Percentiles rank a stretch among this genome's conserved stretches.
phyloP scores from a whole-genome alignment of 2,797 vertebrate genomes.

The Hozukius guyotensis region DNA sequence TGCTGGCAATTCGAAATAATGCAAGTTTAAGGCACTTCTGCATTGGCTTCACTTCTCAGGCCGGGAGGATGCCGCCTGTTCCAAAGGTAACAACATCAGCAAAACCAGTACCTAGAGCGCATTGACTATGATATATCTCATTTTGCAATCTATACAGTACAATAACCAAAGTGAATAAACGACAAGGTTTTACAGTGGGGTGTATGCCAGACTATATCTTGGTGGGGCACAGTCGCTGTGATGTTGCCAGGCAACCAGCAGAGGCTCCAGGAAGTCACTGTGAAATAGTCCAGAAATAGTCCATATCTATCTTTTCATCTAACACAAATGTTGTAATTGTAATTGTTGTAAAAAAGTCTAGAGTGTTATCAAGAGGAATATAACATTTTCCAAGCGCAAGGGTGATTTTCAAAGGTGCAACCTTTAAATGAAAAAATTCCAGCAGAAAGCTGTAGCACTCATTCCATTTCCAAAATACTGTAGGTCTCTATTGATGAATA shows the following conservation, averaged over 20 bases:
- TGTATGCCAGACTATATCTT: not conserved
- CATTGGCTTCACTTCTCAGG: too few species aligned
- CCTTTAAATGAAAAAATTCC: not conserved
- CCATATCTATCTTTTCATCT: conserved; percentile 6
- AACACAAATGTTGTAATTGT: not conserved
- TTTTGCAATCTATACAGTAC: not conserved
- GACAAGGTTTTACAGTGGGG: not conserved
- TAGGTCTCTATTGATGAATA: not conserved
- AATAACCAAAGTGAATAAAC: not conserved
- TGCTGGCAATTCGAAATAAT: too few species aligned
- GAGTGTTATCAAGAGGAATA: not conserved
- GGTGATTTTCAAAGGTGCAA: not conserved
- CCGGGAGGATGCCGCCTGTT: too few species aligned
- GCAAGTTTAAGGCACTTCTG: too few species aligned
- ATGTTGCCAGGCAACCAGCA: conserved; percentile 42
- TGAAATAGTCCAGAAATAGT: conserved; percentile 39
- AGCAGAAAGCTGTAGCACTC: not conserved
- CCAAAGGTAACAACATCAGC: not conserved
- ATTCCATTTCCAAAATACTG: not conserved
- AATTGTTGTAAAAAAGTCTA: not conserved
- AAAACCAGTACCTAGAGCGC: not conserved
- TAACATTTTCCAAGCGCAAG: not conserved
- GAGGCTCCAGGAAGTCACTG: conserved; percentile 4
- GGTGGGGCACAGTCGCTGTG: not conserved
- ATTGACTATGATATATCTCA: not conserved